Evolutionary conservation across 2,113 vertebrate species (phyloP).

Genomic region (zebrafish (Danio rerio)): DNA sequence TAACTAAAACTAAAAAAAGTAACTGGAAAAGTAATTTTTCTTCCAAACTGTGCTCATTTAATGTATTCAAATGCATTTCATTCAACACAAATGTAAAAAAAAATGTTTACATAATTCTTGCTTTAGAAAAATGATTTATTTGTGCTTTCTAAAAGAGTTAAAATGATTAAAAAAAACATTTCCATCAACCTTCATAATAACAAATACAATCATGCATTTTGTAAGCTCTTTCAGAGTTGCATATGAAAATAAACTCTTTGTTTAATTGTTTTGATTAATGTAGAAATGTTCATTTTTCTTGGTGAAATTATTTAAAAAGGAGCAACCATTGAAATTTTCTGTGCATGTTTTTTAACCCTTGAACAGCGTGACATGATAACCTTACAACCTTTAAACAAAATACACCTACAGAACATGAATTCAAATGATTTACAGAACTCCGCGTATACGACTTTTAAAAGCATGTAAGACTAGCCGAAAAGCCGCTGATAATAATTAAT

Average conservation of each 20-base stretch:
- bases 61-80: neutral
- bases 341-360: slow-evolving; percentile 20
- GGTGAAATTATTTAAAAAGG: neutral
- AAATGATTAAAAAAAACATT: neutral
- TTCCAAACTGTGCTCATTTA: neutral
- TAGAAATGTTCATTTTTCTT: neutral
- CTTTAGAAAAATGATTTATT: neutral
- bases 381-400: slow-evolving; percentile 13
- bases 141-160: neutral
- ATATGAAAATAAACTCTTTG: neutral
- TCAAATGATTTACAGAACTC: neutral
- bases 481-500: neutral
- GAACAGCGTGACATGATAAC: neutral
- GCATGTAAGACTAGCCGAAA: neutral
- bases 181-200: neutral
- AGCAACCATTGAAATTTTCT: neutral
- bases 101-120: no score
- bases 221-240: neutral
- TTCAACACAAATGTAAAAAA: neutral
- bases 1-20: no score
- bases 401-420: neutral
- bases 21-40: no score
- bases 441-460: neutral
- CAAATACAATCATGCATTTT: neutral
- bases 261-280: neutral